Base-by-base conservation (phyloP, 2,888 invertebrate species). In the Sthenelais limicola region DNA sequence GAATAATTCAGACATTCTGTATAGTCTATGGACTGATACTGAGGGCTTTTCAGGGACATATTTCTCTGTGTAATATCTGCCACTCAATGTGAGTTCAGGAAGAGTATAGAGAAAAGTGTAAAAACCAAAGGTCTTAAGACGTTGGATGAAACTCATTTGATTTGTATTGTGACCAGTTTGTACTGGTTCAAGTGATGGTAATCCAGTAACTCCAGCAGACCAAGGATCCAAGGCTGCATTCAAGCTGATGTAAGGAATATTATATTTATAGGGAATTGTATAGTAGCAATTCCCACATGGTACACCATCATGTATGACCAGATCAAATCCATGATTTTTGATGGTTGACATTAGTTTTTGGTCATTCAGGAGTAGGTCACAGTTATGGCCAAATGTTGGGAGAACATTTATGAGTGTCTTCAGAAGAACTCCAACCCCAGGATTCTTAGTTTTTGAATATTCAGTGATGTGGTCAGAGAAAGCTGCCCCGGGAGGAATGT, bases 251-350 rank as follows among this genome's bases (percentile, higher is more conserved):
- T 38, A 66, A 35, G 66, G 66, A 24, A 66, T 66, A 24, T 38
- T 26, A n/a, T 38, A 38, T 24, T 66, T 66, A 26, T 66, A 66
- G 1, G 66, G 66, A n/a, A 66, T 38, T 15, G 43, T 24, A 66
- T 66, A 38, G 35, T 38, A 21, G 21, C 66, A 66, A 26, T 43
- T 3, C 9, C n/a, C 7, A 35, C 3, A 1, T 1, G 35, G 66
- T 21, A 38, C 43, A 15, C 38, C 43, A 24, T 66, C 66, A 21
- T 38, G 2, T 38, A 66, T 5, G 18, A 43, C 66, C 24, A 66
- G 26, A 38, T 66, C 66, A 43, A 66, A 66, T 33, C 33, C 18
- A 32, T 32, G 18, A 1, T 28, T 56, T 32, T 32, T 21, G 21
- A 56, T 32, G 33, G 7, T 12, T 33, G 2, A n/a, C 56, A 56